phyloP scores from a whole-genome alignment of 2,797 vertebrate genomes.

The Enteromius trimaculatus region DNA sequence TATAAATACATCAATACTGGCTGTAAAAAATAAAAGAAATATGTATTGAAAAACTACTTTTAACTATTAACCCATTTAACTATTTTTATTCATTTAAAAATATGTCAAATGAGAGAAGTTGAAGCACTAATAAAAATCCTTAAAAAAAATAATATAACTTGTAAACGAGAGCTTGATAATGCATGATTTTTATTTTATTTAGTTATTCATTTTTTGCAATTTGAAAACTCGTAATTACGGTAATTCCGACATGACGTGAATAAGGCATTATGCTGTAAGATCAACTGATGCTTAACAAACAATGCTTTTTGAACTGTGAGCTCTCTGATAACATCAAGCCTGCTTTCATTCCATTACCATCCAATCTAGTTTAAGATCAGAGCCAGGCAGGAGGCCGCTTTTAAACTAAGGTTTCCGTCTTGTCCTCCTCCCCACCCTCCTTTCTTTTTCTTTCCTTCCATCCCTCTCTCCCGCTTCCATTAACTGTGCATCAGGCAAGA shows the following conservation, averaged over 20 bases:
- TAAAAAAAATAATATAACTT: too few species aligned
- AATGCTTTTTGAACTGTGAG: slow-evolving; percentile 28
- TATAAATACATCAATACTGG: background rate
- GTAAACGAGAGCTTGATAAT: background rate
- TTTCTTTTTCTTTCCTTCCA: slow-evolving; percentile 66
- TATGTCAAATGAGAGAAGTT: background rate
- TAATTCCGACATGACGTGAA: background rate
- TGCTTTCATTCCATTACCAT: slow-evolving; percentile 43
- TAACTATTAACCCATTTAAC: background rate
- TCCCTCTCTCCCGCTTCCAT: slow-evolving; percentile 83
- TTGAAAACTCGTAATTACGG: background rate
- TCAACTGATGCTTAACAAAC: slow-evolving; percentile 28
- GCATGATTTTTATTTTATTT: background rate
- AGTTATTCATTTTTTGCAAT: background rate
- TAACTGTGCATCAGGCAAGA: slow-evolving; percentile 98
- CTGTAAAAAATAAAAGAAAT: background rate
- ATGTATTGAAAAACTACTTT: background rate
- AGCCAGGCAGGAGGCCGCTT: slow-evolving; percentile 84
- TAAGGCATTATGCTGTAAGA: background rate
- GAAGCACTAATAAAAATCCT: background rate
- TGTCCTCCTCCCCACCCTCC: slow-evolving; percentile 54
- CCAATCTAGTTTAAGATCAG: slow-evolving; percentile 53
- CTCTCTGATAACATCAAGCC: slow-evolving; percentile 31
- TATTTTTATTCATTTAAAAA: background rate
- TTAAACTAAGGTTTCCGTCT: slow-evolving; percentile 85